Base-by-base conservation (phyloP, 2,888 invertebrate species). In the Helleia helle region DNA sequence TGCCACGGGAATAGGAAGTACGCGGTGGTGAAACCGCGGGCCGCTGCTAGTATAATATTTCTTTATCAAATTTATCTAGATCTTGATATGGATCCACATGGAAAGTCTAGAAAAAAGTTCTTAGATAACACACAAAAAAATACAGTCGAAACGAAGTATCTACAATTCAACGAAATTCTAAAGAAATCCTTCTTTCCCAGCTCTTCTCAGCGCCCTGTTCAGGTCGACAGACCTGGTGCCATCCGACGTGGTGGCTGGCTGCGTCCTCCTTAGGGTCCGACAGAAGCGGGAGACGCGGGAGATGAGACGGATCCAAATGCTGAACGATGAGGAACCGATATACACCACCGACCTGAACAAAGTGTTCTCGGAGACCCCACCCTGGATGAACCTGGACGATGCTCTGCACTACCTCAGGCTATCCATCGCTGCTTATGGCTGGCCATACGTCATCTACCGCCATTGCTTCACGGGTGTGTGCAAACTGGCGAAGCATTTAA, bases 161-260 rank as follows among this genome's bases (percentile, higher is more conserved):
- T n/a, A n/a, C n/a, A n/a, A n/a, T n/a, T n/a, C n/a, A n/a, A n/a
- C n/a, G n/a, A n/a, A n/a, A n/a, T n/a, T n/a, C n/a, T n/a, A n/a
- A n/a, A n/a, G n/a, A n/a, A n/a, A n/a, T n/a, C 27, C 30, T 12
- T 36, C 37, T 46, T 38, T 87, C 66, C 34, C 86, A 87, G 90
- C 90, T 50, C 75, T 95, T 5, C 86, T 95, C 47, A 91, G 92
- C 58, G 90, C 91, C 2, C 84, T 94, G 46, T 94, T 95, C 71
- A 87, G 95, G 57, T 93, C 93, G 49, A 91, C 93, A 4, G 95
- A 96, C 71, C 77, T 96, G 27, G 95, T 96, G 0, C 93, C 95
- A 0, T 93, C 95, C 0, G 97, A 96, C 68, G 89, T 96, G 9
- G 90, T 94, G 41, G 95, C 95, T 7, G 96, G 95, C 7, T 90